A percentile compares a stretch with the other conserved stretches of the same genome.
Evolutionary conservation across 2,113 vertebrate genomes (phyloP).

Genomic region (Pterocles gutturalis): DNA sequence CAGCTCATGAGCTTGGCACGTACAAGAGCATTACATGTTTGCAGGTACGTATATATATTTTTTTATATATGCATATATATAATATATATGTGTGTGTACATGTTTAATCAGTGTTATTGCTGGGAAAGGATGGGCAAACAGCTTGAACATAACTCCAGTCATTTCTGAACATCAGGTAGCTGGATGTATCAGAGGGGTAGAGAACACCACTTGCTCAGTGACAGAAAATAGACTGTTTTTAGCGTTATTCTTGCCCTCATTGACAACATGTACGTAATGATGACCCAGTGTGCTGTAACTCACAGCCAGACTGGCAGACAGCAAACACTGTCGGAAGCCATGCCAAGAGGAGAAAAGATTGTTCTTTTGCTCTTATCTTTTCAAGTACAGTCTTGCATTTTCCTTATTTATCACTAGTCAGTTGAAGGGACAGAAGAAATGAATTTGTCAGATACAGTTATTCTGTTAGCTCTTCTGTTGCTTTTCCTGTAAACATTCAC

Average conservation of each 20-base stretch:
- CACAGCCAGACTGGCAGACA: not conserved
- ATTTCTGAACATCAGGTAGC: not conserved
- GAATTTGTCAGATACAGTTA: not conserved
- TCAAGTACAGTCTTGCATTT: not conserved
- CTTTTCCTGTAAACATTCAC: not conserved
- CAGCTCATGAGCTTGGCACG: not conserved
- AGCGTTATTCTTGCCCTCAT: not conserved
- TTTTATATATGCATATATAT: too few relatives aligned
- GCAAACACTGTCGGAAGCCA: not conserved
- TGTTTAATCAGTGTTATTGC: not conserved
- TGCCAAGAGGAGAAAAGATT: not conserved
- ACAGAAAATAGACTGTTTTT: not conserved
- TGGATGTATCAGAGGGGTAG: not conserved
- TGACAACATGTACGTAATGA: not conserved
- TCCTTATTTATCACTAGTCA: not conserved
- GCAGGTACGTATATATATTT: too few relatives aligned
- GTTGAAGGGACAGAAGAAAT: not conserved
- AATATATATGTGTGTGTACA: not conserved
- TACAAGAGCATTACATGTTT: not conserved
- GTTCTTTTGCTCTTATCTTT: slow-evolving; percentile 21
- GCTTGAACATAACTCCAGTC: not conserved
- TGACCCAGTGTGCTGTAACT: not conserved
- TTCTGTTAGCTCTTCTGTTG: not conserved
- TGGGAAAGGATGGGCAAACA: not conserved
- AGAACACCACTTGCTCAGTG: not conserved